Evolutionary conservation across 2,113 vertebrate genomes (phyloP), one percentile per base, ranked within the genome.

Genomic region (Sula dactylatra): DNA sequence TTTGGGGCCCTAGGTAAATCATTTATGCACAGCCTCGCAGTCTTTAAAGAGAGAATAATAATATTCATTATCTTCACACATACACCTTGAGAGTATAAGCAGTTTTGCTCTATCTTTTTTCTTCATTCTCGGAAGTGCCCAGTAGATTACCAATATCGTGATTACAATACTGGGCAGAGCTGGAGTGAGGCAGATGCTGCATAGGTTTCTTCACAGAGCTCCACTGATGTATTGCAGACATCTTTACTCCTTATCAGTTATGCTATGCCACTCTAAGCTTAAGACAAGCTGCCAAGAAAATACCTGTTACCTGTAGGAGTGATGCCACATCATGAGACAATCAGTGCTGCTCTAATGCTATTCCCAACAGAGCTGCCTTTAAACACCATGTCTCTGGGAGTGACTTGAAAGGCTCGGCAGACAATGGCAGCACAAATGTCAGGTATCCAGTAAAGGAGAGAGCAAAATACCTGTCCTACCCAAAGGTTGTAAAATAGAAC

Each of bases 31-130:
- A 97, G 25, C 32, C 49, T 92, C 38, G 73, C 74, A 54, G 67
- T 70, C 93, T 96, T 96, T 86, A 95, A 95, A 96, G 87, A 85
- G 78, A 85, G 27, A 62, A 94, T 94, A 95, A 95, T 91, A 93
- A 93, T 83, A 94, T 95, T 94, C 82, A 96, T 95, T 88, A 92
- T 73, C 87, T 86, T 88, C 90, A 86, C 38, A 59, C 16, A 12
- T 49, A 88, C 20, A 83, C 91, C 71, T 85, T 80, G 77, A 91
- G 62, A 82, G 16, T 32, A 66, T 52, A 66, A 93, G 80, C 18
- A 47, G 38, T 61, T 94, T 93, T 58, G 21, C 20, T 42, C 20
- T 6, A 16, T 36, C 27, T 62, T 90, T 71, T 71, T 61, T 34
- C 45, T 73, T 73, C 74, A 96, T 72, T 93, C 84, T 97, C 76